Base-by-base conservation (phyloP, 2,797 vertebrate genomes). In the Pelochelys cantorii region DNA sequence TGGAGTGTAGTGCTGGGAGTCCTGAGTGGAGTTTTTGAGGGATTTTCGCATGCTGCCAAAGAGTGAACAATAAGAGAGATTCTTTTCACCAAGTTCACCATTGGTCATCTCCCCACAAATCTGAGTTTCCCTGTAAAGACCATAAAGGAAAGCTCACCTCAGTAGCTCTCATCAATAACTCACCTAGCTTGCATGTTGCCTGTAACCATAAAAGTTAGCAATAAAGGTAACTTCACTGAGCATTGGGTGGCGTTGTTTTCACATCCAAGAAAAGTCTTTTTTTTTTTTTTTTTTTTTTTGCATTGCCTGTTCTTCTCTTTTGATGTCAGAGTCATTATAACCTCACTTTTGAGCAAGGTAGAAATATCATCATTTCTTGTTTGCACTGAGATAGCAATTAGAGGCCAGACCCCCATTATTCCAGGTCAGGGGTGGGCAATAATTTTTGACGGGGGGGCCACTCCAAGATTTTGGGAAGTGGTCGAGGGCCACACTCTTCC, bases 51-150 rank as follows among this genome's bases (percentile, higher is more conserved):
- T 90, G 42, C 79, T 25, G 31, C 68, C 87, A 85, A 29, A 83
- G 92, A 60, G 79, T 85, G 53, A 93, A 42, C 86, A 86, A 81
- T 82, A 83, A 53, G 77, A 42, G 29, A n/a, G 57, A 0, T 92
- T 34, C 13, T 71, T 85, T 93, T 42, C 80, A 48, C 65, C 90
- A 59, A 48, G 20, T 5, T 88, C 84, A 83, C 71, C 1, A 0
- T 3, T 93, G 22, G 60, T 82, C 78, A 53, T 90, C 79, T 12
- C 25, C 85, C 62, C 86, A 59, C 87, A 93, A 88, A 75, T 80
- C 84, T 57, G 74, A 79, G 74, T 80, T 93, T 89, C 71, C 86
- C 34, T 10, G 1, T 84, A n/a, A 75, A 90, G 54, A 42, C 31
- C 54, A 20, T 15, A n/a, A 83, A 83, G 81, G 15, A 60, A 52